Evolutionary conservation across 2,888 invertebrate species (phyloP).

Genomic region (Apodemia duryi): DNA sequence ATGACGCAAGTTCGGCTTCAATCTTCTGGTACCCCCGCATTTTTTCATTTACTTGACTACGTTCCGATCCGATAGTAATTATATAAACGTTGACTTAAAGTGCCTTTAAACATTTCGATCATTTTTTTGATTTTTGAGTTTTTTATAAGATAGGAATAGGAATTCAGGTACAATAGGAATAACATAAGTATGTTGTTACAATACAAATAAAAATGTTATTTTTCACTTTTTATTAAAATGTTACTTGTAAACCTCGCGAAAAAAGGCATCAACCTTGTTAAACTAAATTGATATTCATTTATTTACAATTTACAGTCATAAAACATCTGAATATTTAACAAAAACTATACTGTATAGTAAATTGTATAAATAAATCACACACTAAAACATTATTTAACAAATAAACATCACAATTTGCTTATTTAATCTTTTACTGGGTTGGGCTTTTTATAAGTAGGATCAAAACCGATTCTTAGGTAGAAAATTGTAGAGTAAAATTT

Average conservation of each 20-base stretch:
- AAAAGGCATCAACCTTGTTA: background rate
- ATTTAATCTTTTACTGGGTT: background rate
- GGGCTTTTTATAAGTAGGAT: background rate
- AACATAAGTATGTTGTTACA: background rate
- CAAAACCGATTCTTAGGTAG: no score
- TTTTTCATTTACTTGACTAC: no score
- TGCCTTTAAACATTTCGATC: no score
- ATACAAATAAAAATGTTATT: background rate
- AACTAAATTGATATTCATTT: constrained; percentile 3
- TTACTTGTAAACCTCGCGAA: background rate
- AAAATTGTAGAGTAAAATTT: no score
- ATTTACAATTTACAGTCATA: constrained; percentile 4
- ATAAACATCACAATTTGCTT: background rate
- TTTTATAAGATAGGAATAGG: no score
- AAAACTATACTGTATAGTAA: constrained; percentile 5
- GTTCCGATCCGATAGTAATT: no score
- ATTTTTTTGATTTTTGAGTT: no score
- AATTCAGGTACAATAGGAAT: no score
- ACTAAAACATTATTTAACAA: constrained; percentile 1
- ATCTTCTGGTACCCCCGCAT: no score
- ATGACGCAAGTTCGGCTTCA: no score
- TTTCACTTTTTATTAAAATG: background rate
- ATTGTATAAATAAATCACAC: constrained; percentile 3
- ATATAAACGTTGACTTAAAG: no score
- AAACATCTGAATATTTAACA: constrained; percentile 5